Percentiles rank a stretch among this genome's conserved stretches.
Evolutionary conservation across 2,888 invertebrate genomes (phyloP).

Genomic region (Apotomis betuletana): DNA sequence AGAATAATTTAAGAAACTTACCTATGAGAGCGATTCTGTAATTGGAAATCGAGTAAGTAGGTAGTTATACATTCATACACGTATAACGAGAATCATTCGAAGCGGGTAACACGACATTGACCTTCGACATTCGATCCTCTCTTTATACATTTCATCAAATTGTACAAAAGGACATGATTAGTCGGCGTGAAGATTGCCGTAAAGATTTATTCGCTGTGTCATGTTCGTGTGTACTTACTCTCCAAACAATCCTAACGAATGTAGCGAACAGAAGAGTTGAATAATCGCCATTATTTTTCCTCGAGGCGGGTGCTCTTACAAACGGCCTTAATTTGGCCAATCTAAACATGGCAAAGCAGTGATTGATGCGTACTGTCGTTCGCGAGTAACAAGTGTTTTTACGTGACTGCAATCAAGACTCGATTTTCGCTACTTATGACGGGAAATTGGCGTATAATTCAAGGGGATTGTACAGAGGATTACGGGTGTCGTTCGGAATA

Average conservation of each 20-base stretch:
- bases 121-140: slow-evolving; percentile 15
- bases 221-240: slow-evolving; percentile 40
- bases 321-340: slow-evolving; percentile 72
- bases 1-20: too few relatives aligned
- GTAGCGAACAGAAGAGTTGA: slow-evolving; percentile 60
- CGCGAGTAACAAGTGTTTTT: slow-evolving; percentile 73
- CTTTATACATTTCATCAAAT: not conserved
- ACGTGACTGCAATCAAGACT: slow-evolving; percentile 70
- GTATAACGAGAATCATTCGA: not conserved
- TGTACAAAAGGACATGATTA: slow-evolving; percentile 26
- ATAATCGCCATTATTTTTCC: slow-evolving; percentile 73
- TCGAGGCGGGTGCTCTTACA: slow-evolving; percentile 58
- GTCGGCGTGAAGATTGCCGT: slow-evolving; percentile 26
- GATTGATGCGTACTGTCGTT: slow-evolving; percentile 62
- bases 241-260: slow-evolving; percentile 44
- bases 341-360: slow-evolving; percentile 70
- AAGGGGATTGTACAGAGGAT: slow-evolving; percentile 39
- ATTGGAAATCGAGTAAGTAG: too few relatives aligned
- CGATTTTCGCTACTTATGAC: slow-evolving; percentile 56
- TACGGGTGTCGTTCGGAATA: slow-evolving; percentile 29
- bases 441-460: slow-evolving; percentile 64
- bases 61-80: too few relatives aligned
- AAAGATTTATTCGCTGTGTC: slow-evolving; percentile 38
- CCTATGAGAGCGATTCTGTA: too few relatives aligned
- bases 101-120: not conserved